Conservation (phyloP, 1,140 invertebrate genomes). For the Meloidogyne hapla region DNA sequence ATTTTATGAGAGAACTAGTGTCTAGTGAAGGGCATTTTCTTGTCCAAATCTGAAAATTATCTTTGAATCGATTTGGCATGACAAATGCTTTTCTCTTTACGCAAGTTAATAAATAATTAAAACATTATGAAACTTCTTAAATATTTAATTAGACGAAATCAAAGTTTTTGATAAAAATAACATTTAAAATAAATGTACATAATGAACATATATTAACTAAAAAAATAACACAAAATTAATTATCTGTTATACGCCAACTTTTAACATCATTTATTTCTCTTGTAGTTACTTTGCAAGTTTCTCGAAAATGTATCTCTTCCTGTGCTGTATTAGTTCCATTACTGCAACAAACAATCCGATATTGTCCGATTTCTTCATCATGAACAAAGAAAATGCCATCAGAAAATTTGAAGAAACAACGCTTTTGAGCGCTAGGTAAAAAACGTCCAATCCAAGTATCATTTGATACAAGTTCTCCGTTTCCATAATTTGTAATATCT, state of each 20-base stretch:
- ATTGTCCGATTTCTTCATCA: not conserved
- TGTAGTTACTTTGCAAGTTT: not conserved
- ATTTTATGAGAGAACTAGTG: too few species aligned
- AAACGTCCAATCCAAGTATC: not conserved
- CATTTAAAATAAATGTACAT: not conserved
- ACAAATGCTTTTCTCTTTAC: not conserved
- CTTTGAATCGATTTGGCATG: not conserved
- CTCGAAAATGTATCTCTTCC: not conserved
- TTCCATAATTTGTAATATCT: not conserved
- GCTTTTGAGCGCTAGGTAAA: not conserved
- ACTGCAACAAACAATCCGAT: not conserved
- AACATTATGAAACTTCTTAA: too few species aligned
- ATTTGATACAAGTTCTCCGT: not conserved
- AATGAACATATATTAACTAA: not conserved
- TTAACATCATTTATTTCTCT: not conserved
- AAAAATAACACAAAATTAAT: not conserved
- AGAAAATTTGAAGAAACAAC: not conserved
- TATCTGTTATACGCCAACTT: not conserved
- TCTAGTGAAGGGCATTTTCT: slow-evolving; percentile 1
- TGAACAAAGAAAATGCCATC: slow-evolving; percentile 1
- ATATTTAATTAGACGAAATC: too few species aligned
- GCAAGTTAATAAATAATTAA: not conserved
- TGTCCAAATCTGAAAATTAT: not conserved
- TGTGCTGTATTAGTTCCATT: not conserved
- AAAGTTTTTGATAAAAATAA: too few species aligned